These are phyloP conservation scores for Athalia rosae DNA, from an alignment of 2,888 invertebrate genomes.

Conservation along the genomic window DNA sequence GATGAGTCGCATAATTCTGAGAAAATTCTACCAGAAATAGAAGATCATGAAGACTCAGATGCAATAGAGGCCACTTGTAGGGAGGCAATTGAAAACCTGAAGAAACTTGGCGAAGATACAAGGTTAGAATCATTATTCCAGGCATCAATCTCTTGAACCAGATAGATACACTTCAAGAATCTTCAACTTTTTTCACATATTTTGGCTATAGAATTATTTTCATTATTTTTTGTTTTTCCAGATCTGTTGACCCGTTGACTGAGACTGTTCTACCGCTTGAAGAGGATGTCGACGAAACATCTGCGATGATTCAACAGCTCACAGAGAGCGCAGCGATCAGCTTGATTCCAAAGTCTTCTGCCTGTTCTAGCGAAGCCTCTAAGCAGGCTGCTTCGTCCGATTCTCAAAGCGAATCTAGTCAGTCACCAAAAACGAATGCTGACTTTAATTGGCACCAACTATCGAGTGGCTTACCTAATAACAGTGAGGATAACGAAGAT, in stretches of 20 bases:
- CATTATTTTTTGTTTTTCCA: conserved; percentile 50
- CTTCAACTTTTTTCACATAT: neutral
- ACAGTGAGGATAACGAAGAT: conserved; percentile 52
- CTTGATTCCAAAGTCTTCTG: conserved; percentile 61
- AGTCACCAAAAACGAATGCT: conserved; percentile 51
- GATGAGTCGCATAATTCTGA: conserved; percentile 35
- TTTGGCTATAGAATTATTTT: neutral
- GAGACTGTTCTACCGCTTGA: conserved; percentile 58
- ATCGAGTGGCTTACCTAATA: conserved; percentile 58
- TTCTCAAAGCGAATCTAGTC: conserved; percentile 42
- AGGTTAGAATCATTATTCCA: conserved; percentile 57
- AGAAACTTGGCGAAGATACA: conserved; percentile 70
- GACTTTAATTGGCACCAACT: conserved; percentile 65
- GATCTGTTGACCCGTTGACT: conserved; percentile 55
- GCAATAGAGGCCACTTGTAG: conserved; percentile 69
- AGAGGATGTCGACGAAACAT: conserved; percentile 55
- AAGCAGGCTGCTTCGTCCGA: conserved; percentile 1
- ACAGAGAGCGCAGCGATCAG: conserved; percentile 59
- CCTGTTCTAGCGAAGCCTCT: conserved; percentile 43
- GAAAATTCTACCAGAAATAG: conserved; percentile 56
- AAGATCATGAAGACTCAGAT: conserved; percentile 67
- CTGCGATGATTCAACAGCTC: conserved; percentile 58
- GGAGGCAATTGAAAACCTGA: conserved; percentile 71
- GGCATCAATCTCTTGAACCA: neutral
- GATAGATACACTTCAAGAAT: neutral